Percentiles rank a stretch among this genome's conserved stretches.
These are phyloP conservation scores for Trichogramma evanescens DNA, from an alignment of 2,888 invertebrate species.

Conservation along the genomic window DNA sequence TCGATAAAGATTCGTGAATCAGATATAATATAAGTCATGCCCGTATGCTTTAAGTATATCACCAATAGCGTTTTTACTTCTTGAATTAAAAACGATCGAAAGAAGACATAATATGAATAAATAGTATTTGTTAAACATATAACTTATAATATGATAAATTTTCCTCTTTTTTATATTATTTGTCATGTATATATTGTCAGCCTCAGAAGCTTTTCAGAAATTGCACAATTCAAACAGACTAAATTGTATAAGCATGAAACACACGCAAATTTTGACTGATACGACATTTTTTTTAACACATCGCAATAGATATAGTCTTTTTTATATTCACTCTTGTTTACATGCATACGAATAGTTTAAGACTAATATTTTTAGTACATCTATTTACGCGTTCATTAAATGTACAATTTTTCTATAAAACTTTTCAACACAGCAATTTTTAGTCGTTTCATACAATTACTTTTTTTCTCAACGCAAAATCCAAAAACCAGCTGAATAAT, in stretches of 20 bases:
- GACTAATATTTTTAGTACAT: no score
- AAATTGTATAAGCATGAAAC: conserved; percentile 15
- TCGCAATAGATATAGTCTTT: conserved; percentile 16
- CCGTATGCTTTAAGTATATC: no score
- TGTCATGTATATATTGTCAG: conserved; percentile 18
- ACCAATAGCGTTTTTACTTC: no score
- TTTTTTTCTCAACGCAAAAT: conserved; percentile 24
- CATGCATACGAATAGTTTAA: neutral
- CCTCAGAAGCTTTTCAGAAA: conserved; percentile 15
- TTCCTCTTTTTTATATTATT: conserved; percentile 4
- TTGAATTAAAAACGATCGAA: no score
- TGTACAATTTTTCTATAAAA: no score
- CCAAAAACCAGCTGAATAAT: conserved; percentile 28
- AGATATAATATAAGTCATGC: no score
- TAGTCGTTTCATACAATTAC: conserved; percentile 24
- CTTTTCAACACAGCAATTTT: conserved; percentile 6
- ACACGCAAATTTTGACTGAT: conserved; percentile 15
- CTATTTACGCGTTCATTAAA: no score
- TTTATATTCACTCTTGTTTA: conserved; percentile 6
- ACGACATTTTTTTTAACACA: conserved; percentile 9
- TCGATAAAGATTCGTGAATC: no score
- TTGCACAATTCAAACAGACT: conserved; percentile 17
- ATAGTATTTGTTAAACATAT: no score
- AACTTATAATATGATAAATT: conserved; percentile 7
- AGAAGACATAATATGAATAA: no score